These are phyloP conservation scores for Thymelicus acteon DNA, from an alignment of 2,888 invertebrate species.

Conservation along the genomic window DNA sequence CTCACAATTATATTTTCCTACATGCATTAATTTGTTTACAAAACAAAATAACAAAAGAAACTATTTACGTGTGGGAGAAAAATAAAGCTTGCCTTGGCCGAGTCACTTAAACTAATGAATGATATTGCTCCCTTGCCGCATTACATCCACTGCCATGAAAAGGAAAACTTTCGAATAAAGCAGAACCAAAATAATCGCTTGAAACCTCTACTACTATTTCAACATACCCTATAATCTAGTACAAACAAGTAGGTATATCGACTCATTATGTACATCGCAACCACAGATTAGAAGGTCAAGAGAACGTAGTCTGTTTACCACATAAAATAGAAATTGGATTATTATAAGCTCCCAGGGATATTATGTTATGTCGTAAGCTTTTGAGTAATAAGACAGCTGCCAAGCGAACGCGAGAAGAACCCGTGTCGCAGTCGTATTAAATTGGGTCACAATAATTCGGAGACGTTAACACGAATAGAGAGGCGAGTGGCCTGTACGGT, in stretches of 20 bases:
- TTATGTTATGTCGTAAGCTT: slow-evolving; percentile 9
- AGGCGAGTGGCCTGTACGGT: slow-evolving; percentile 41
- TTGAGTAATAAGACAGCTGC: slow-evolving; percentile 18
- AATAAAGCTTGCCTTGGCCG: no score
- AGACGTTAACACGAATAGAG: slow-evolving; percentile 35
- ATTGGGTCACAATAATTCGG: slow-evolving; percentile 28
- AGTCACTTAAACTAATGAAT: no score
- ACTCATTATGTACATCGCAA: background rate
- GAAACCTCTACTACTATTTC: background rate
- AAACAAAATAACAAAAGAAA: background rate
- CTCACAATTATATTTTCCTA: background rate
- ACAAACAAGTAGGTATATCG: background rate
- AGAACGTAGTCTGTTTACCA: slow-evolving; percentile 13
- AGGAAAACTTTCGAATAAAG: no score
- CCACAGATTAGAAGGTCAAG: slow-evolving; percentile 17
- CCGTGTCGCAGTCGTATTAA: slow-evolving; percentile 24
- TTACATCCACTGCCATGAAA: no score
- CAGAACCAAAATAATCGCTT: background rate
- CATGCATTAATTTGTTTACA: slow-evolving; percentile 2
- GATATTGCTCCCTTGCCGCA: no score
- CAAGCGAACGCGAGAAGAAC: slow-evolving; percentile 17
- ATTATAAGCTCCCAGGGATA: slow-evolving; percentile 22
- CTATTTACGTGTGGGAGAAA: no score
- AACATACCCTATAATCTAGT: background rate
- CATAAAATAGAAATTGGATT: slow-evolving; percentile 30